phyloP scores from a whole-genome alignment of 2,888 invertebrate species.

The Labia minor region DNA sequence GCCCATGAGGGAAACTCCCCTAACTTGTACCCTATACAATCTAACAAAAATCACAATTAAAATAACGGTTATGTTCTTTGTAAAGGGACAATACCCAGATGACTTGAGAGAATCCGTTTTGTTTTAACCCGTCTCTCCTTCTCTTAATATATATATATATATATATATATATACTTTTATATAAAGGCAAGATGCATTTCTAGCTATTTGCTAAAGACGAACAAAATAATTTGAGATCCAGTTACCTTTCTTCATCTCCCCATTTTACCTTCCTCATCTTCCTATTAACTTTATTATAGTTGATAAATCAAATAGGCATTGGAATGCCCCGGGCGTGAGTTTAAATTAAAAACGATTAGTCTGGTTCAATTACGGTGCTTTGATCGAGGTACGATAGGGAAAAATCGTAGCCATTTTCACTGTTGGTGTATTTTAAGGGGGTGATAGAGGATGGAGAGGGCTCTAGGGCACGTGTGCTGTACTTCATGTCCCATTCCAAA shows the following conservation, averaged over 20 bases:
- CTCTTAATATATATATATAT: no score
- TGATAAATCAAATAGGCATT: neutral
- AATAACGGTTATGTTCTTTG: neutral
- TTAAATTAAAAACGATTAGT: slow-evolving; percentile 13
- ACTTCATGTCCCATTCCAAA: neutral
- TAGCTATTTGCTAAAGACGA: neutral
- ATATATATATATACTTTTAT: no score
- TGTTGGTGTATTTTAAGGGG: neutral
- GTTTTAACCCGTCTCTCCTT: neutral
- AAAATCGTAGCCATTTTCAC: neutral
- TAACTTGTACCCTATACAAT: neutral
- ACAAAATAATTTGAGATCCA: neutral
- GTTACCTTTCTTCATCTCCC: neutral
- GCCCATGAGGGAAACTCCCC: neutral
- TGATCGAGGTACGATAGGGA: slow-evolving; percentile 8
- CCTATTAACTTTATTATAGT: slow-evolving; percentile 13
- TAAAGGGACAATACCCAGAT: neutral
- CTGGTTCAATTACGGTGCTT: slow-evolving; percentile 13
- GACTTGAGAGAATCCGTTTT: neutral
- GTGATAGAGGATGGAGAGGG: neutral
- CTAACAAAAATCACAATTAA: slow-evolving; percentile 8
- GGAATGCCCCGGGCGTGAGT: neutral
- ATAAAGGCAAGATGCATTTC: no score
- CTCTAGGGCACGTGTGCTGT: neutral
- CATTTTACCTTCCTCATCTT: neutral